Conservation (phyloP, 2,888 invertebrate genomes). For the Oligia fasciuncula region DNA sequence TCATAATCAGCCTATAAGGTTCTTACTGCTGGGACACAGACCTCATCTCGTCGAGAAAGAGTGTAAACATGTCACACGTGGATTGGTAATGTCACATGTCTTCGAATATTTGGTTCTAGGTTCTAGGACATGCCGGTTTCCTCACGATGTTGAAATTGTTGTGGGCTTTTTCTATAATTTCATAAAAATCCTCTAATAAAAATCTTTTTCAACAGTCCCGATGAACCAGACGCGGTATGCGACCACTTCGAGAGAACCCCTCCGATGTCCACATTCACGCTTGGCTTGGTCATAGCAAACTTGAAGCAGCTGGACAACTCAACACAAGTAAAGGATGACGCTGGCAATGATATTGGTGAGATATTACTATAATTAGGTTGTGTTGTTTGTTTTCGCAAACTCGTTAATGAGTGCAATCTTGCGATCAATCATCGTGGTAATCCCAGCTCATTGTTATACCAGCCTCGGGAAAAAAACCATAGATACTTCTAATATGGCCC, state of each 20-base stretch:
- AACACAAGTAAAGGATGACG: constrained; percentile 73
- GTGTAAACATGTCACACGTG: too few species aligned
- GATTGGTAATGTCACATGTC: too few species aligned
- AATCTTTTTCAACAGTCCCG: constrained; percentile 78
- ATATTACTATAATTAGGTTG: not conserved
- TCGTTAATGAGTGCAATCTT: not conserved
- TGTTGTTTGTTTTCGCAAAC: not conserved
- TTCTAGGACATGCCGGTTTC: too few species aligned
- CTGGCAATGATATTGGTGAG: constrained; percentile 80
- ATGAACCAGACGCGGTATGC: constrained; percentile 91
- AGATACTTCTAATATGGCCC: not conserved
- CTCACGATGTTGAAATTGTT: too few species aligned
- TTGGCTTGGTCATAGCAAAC: constrained; percentile 93
- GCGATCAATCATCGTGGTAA: not conserved
- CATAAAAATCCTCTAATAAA: too few species aligned
- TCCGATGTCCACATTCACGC: constrained; percentile 94
- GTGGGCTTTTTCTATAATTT: too few species aligned
- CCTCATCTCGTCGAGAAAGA: too few species aligned
- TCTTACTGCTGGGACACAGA: too few species aligned
- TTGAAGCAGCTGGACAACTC: constrained; percentile 85
- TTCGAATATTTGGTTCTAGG: too few species aligned
- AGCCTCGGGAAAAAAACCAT: not conserved
- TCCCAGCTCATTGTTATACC: not conserved
- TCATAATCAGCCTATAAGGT: too few species aligned
- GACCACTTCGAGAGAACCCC: constrained; percentile 93